Evolutionary conservation across 2,113 vertebrate species (phyloP), one percentile per base, ranked within the genome.

Genomic region (Galeopterus variegatus): DNA sequence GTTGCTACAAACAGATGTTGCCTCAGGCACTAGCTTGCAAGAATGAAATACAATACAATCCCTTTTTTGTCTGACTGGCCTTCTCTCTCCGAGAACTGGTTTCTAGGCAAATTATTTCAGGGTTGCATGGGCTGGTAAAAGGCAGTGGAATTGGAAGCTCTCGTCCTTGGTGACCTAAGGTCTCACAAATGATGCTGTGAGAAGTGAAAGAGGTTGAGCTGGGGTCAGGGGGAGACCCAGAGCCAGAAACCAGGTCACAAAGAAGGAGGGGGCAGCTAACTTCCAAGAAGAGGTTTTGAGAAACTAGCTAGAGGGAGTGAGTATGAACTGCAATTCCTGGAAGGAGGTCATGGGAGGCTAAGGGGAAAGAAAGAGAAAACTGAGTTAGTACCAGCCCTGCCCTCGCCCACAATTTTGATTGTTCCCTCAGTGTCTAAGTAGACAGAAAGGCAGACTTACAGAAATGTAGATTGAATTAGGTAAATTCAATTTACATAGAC

Each of bases 1-100:
- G 65, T 95, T 89, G 94, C 96, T 97, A 95, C 95, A 97, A 96
- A 97, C 65, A 96, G 86, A 26, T 91, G 50, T 97, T 98, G 97
- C 97, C 98, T 17, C 2, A 0, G 95, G 96, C 97, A 77, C 73
- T 5, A 0, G 12, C 93, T 97, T 75, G 82, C 60, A 90, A 97
- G 87, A 82, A 86, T 4, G 96, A 96, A 98, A 94, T 92, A 84
- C 6, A 5, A 67, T n/a, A n/a, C 90, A 96, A 83, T 77, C 93
- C 91, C 96, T 98, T 10, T 3, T 90, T 45, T 45, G 96, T 93
- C 95, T 90, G 97, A 84, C 14, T 95, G 92, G 67, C n/a, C 85
- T 93, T 94, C 93, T 88, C 75, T 93, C 90, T 96, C 82, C 28
- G 75, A 90, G 81, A 96, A 75, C 33, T 92, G 67, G 56, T 96